These are phyloP conservation scores for Eugnorisma glareosa DNA, from an alignment of 2,888 invertebrate species.

Conservation along the genomic window DNA sequence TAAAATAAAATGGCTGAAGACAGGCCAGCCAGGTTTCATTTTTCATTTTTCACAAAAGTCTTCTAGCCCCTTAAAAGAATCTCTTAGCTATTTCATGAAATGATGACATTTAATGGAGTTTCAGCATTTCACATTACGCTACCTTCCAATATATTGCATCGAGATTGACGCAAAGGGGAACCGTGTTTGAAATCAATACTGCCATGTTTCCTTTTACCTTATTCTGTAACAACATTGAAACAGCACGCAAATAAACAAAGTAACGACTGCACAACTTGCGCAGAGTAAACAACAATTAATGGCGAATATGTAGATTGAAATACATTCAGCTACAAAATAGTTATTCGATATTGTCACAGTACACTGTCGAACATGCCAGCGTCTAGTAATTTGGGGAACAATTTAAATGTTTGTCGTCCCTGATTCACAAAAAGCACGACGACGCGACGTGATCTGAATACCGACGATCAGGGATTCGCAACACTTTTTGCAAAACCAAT, in stretches of 20 bases:
- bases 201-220: slow-evolving; percentile 25
- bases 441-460: slow-evolving; percentile 73
- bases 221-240: slow-evolving; percentile 30
- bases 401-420: slow-evolving; percentile 74
- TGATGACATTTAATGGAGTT: not conserved
- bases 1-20: too few relatives aligned
- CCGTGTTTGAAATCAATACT: slow-evolving; percentile 6
- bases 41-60: too few relatives aligned
- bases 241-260: slow-evolving; percentile 47
- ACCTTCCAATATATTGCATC: not conserved
- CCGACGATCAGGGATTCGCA: slow-evolving; percentile 53
- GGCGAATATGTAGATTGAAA: slow-evolving; percentile 56
- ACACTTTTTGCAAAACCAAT: slow-evolving; percentile 65
- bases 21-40: too few relatives aligned
- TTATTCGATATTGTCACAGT: slow-evolving; percentile 59
- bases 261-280: slow-evolving; percentile 43
- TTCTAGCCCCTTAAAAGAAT: too few relatives aligned
- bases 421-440: slow-evolving; percentile 72
- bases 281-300: slow-evolving; percentile 61
- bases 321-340: slow-evolving; percentile 60
- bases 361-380: slow-evolving; percentile 48
- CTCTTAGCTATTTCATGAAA: not conserved
- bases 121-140: not conserved
- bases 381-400: slow-evolving; percentile 71
- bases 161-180: not conserved